Base-by-base conservation (phyloP, 2,797 vertebrate species). In the Hirundo rustica region DNA sequence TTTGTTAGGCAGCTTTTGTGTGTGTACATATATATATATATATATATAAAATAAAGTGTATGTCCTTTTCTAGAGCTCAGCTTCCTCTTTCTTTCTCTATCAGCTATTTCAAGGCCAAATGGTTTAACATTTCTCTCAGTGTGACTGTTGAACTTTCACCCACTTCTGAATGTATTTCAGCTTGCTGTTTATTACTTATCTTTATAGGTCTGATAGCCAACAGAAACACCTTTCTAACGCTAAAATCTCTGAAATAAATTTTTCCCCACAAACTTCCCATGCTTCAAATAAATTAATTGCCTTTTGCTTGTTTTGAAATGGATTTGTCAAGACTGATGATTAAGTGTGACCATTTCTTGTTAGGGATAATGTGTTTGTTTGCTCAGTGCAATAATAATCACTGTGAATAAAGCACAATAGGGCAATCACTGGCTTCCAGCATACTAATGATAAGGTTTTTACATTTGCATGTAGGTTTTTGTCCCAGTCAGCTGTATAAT, bases 101-200 rank as follows among this genome's bases (percentile, higher is more conserved):
- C 1, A 4, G 62, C 77, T 89, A 5, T n/a, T 83, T 58, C 75
- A 68, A 88, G 89, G 78, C 55, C 66, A 68, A 62, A 26, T 68
- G 85, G 71, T 83, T 89, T 95, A 94, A 70, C 76, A 32, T 87
- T 91, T 91, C 88, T 93, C 42, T 48, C 27, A 92, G 45, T 92
- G 72, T 78, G 70, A 57, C 55, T 67, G 32, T 5, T 96, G 94
- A 97, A 95, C 96, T 97, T 94, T 96, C 85, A 91, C 96, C 95
- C 50, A 92, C 87, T 97, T 95, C 40, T 80, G 60, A 70, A 60
- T 57, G 58, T 80, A 83, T 92, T 96, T 96, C 78, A 90, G 85
- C 80, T 61, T 75, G 75, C 50, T 80, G 34, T 91, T 85, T 91
- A 62, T 84, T 89, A 22, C 61, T 89, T 73, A 71, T 48, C 91